phyloP scores from a whole-genome alignment of 2,113 vertebrate genomes.

The Gambusia holbrooki region DNA sequence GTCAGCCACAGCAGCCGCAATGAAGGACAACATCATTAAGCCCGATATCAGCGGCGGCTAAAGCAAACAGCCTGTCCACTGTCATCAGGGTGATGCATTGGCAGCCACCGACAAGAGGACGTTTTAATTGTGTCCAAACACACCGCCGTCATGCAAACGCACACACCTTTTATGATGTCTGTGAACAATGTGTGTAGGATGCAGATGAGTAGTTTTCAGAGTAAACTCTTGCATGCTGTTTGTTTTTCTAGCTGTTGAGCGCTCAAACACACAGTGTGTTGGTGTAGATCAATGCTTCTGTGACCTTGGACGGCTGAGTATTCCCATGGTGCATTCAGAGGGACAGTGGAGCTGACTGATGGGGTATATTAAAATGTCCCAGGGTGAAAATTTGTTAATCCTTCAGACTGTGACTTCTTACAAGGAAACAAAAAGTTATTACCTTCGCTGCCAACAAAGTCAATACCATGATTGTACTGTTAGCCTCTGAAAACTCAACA shows the following conservation, averaged over 20 bases:
- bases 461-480: too few relatives aligned
- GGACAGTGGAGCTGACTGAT: conserved; percentile 12
- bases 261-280: conserved; percentile 26
- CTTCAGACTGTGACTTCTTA: background rate
- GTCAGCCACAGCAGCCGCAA: conserved; percentile 41
- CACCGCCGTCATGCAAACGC: conserved; percentile 22
- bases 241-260: conserved; percentile 22
- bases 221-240: conserved; percentile 22
- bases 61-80: conserved; percentile 71
- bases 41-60: conserved; percentile 63
- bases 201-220: conserved; percentile 20
- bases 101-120: conserved; percentile 59
- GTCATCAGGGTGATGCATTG: conserved; percentile 77
- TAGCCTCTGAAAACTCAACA: too few relatives aligned
- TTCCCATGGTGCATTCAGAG: conserved; percentile 30
- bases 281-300: conserved; percentile 25
- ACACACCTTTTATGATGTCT: conserved; percentile 3
- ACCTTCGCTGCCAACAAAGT: too few relatives aligned
- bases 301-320: conserved; percentile 31
- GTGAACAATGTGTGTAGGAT: conserved; percentile 11
- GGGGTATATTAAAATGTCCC: background rate
- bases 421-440: background rate
- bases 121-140: conserved; percentile 73
- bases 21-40: conserved; percentile 80
- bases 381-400: background rate